Evolutionary conservation across 2,113 vertebrate genomes (phyloP).

Genomic region (Oceanodroma tethys): DNA sequence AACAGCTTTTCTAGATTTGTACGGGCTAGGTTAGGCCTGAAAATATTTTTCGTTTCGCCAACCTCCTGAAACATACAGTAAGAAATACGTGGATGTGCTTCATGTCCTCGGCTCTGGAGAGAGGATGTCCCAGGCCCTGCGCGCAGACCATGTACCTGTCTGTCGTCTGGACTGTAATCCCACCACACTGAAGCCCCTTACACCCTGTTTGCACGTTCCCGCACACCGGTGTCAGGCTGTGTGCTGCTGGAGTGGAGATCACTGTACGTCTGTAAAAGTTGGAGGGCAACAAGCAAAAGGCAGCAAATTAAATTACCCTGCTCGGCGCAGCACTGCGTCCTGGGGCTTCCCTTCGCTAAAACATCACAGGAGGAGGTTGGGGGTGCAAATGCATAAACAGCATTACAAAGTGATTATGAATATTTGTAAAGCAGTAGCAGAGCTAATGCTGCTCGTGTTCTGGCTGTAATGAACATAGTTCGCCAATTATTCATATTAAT

Average conservation of each 20-base stretch:
- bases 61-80: fast-evolving
- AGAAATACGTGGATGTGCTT: fast-evolving
- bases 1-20: fast-evolving
- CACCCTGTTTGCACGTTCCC: fast-evolving
- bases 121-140: fast-evolving
- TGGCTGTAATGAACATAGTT: neutral
- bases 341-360: neutral
- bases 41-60: too few relatives aligned
- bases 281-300: neutral
- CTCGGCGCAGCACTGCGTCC: neutral
- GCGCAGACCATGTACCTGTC: fast-evolving
- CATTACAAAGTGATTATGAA: neutral
- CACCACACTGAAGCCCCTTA: too few relatives aligned
- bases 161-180: neutral
- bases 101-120: fast-evolving
- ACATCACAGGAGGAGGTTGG: fast-evolving
- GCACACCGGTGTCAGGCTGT: fast-evolving
- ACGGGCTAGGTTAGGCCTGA: neutral
- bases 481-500: neutral
- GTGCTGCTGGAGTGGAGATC: neutral
- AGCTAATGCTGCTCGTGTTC: neutral
- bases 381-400: neutral
- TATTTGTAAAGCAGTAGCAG: neutral
- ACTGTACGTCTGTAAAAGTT: fast-evolving
- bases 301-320: too few relatives aligned